A percentile compares a stretch with the other conserved stretches of the same genome.
phyloP scores from a whole-genome alignment of 2,888 invertebrate genomes.

The Pemphredon lugubris region DNA sequence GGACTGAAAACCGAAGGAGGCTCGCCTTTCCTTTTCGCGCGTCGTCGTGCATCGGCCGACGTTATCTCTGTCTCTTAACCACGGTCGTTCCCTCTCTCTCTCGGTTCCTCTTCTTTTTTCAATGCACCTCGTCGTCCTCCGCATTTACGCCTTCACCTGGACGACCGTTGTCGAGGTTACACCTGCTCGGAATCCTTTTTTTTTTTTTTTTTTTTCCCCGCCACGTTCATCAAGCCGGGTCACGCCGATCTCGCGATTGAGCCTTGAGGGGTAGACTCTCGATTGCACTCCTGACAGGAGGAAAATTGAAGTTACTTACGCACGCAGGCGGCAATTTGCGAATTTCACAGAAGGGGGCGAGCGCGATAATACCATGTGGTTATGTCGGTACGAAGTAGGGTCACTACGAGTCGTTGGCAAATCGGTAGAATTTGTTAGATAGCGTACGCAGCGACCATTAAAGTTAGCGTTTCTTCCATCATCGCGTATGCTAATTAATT shows the following conservation, averaged over 20 bases:
- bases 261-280: conserved; percentile 4
- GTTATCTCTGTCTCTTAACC: not conserved
- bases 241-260: conserved; percentile 22
- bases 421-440: no score
- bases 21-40: not conserved
- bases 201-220: no score
- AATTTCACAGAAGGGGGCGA: conserved; percentile 45
- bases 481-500: no score
- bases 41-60: not conserved
- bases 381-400: not conserved
- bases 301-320: conserved; percentile 19
- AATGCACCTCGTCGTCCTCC: not conserved
- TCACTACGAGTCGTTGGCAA: not conserved
- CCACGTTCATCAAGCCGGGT: conserved; percentile 21
- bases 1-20: conserved; percentile 17
- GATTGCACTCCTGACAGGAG: conserved; percentile 33
- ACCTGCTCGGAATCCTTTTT: conserved; percentile 27
- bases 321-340: conserved; percentile 22
- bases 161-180: conserved; percentile 12
- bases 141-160: not conserved
- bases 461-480: no score
- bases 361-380: conserved; percentile 27
- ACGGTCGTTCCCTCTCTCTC: no score
- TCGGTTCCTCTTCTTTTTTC: not conserved
- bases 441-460: no score